These are phyloP conservation scores for Anthopleura sola DNA, from an alignment of 64 coral and sea anemone species.

Conservation along the genomic window DNA sequence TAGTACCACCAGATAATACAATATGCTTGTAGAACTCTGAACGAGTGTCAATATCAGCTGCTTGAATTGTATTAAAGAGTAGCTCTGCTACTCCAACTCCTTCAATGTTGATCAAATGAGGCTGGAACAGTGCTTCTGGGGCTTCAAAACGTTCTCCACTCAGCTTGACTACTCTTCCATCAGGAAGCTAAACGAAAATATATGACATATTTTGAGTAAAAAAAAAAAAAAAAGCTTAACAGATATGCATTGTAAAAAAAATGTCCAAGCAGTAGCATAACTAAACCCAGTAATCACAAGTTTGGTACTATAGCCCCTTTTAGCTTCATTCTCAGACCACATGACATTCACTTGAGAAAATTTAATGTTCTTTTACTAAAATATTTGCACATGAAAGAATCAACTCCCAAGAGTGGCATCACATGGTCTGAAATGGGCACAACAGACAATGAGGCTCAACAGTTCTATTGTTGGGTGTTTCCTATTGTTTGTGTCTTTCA, in stretches of 20 bases:
- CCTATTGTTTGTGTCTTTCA: neutral
- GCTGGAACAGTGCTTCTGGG: conserved; percentile 94
- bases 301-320: too few species aligned
- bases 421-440: too few species aligned
- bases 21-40: conserved; percentile 98
- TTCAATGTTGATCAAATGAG: conserved; percentile 95
- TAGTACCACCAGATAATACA: conserved; percentile 91
- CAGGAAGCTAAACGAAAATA: conserved; percentile 69
- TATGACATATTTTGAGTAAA: neutral
- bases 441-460: too few species aligned
- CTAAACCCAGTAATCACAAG: too few species aligned
- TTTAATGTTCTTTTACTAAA: too few species aligned
- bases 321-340: too few species aligned
- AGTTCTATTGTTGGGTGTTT: too few species aligned
- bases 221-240: neutral
- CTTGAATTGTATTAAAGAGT: conserved; percentile 94
- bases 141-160: conserved; percentile 99
- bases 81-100: conserved; percentile 95
- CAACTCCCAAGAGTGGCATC: too few species aligned
- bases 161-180: conserved; percentile 92
- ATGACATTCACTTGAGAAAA: too few species aligned
- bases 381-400: too few species aligned
- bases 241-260: neutral
- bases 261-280: too few species aligned
- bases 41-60: conserved; percentile 94